Evolutionary conservation across 2,113 vertebrate species (phyloP).

Genomic region (Origma solitaria): DNA sequence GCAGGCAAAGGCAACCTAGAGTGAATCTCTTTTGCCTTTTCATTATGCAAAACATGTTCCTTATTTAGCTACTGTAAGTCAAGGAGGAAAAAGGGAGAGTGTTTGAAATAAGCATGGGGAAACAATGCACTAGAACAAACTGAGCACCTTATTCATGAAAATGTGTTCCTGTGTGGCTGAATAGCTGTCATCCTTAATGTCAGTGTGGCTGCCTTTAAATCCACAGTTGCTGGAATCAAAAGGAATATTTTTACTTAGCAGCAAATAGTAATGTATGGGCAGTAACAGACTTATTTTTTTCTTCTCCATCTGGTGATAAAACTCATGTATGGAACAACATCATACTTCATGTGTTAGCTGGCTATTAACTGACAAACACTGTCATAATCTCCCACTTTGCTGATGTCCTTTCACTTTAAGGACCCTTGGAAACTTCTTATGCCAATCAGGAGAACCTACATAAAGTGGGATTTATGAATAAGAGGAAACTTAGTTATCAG

Average conservation of each 20-base stretch:
- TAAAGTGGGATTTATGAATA: not conserved
- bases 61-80: not conserved
- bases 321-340: not conserved
- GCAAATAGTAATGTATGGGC: not conserved
- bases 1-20: not conserved
- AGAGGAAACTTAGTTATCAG: not conserved
- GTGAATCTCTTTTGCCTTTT: conserved; percentile 9
- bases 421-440: not conserved
- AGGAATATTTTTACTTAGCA: not conserved
- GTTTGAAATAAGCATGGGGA: not conserved
- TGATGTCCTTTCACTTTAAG: not conserved
- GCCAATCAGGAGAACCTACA: not conserved
- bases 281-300: not conserved
- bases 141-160: not conserved
- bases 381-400: not conserved
- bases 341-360: not conserved
- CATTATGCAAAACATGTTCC: not conserved
- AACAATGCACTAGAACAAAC: not conserved
- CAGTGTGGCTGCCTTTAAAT: not conserved
- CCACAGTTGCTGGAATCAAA: not conserved
- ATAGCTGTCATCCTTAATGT: not conserved
- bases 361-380: not conserved
- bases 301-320: not conserved
- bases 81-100: not conserved
- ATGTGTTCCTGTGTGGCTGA: not conserved